Evolutionary conservation across 2,113 vertebrate genomes (phyloP).

Genomic region (Nesogale talazaci): DNA sequence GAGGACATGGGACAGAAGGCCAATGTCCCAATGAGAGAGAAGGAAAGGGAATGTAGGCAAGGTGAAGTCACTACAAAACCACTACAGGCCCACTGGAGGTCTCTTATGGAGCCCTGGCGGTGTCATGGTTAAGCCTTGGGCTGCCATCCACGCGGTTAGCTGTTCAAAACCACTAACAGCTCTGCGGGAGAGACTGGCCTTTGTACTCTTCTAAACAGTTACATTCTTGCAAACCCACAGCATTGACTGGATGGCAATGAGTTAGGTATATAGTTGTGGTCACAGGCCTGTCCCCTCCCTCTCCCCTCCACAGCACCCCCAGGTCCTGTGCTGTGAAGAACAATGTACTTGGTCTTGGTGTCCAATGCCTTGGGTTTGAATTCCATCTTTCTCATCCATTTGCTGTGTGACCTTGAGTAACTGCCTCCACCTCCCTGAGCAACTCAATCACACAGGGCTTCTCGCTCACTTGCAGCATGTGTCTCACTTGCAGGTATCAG

Average conservation of each 20-base stretch:
- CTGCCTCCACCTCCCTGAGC: neutral
- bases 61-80: too few species aligned
- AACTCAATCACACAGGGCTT: neutral
- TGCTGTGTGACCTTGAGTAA: neutral
- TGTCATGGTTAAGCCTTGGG: too few species aligned
- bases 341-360: neutral
- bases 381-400: neutral
- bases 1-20: slow-evolving; percentile 7
- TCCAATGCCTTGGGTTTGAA: neutral
- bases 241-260: too few species aligned
- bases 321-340: neutral
- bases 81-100: too few species aligned
- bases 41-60: neutral
- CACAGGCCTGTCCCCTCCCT: neutral
- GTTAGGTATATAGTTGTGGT: too few species aligned
- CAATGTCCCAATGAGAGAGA: slow-evolving; percentile 43
- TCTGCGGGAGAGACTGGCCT: too few species aligned
- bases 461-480: neutral
- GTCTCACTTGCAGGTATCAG: slow-evolving; percentile 3
- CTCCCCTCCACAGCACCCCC: neutral
- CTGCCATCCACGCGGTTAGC: too few species aligned
- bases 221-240: too few species aligned
- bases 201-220: too few species aligned
- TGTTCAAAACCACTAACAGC: too few species aligned
- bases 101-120: too few species aligned